These are phyloP conservation scores for Eleginops maclovinus DNA, from an alignment of 2,113 vertebrate species.

Conservation along the genomic window DNA sequence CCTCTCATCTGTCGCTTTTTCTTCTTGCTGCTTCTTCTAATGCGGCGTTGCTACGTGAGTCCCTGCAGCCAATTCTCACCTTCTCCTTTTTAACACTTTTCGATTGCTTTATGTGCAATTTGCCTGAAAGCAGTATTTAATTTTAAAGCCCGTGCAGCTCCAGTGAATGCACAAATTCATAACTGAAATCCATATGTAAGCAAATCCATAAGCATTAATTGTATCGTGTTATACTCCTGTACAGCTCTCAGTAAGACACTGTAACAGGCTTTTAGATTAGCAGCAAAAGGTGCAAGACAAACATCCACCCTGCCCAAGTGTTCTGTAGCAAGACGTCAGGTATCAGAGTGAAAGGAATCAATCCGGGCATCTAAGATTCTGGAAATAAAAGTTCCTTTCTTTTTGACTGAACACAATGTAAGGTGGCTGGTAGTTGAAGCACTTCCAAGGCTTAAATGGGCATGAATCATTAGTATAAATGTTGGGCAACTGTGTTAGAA, in stretches of 20 bases:
- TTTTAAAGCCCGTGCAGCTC: conserved; percentile 31
- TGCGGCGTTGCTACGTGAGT: conserved; percentile 12
- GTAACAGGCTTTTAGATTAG: background rate
- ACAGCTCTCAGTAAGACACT: background rate
- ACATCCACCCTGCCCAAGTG: background rate
- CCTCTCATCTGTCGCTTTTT: conserved; percentile 42
- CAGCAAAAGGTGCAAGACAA: background rate
- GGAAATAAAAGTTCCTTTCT: background rate
- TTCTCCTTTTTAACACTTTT: conserved; percentile 26
- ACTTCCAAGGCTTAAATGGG: background rate
- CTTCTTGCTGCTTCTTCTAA: conserved; percentile 28
- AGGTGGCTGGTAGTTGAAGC: conserved; percentile 14
- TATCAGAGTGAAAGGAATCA: background rate
- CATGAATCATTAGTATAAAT: conserved; percentile 28
- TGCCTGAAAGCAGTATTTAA: conserved; percentile 47
- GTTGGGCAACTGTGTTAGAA: conserved; percentile 11
- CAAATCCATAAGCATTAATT: conserved; percentile 1
- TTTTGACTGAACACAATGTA: background rate
- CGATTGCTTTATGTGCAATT: conserved; percentile 23
- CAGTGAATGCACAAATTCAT: conserved; percentile 7
- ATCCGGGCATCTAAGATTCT: background rate
- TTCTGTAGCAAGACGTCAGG: background rate
- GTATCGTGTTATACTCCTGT: background rate
- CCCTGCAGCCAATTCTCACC: conserved; percentile 17
- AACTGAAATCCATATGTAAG: conserved; percentile 38